Evolutionary conservation across 1,140 invertebrate genomes (phyloP).

Genomic region (Zeugodacus cucurbitae): DNA sequence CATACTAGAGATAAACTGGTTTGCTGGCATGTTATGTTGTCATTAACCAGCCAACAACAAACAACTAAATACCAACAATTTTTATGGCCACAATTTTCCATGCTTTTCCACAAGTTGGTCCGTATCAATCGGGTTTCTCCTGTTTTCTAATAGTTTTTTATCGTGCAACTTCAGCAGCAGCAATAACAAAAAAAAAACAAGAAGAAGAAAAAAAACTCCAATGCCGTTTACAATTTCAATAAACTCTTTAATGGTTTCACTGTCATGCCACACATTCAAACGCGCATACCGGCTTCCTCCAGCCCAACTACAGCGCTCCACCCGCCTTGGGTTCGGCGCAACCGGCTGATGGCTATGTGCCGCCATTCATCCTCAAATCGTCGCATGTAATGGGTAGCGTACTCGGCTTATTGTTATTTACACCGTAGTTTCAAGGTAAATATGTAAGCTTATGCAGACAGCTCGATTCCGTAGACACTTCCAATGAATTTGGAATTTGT

Average conservation of each 20-base stretch:
- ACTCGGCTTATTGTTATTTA: background rate
- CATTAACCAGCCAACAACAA: background rate
- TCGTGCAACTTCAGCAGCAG: conserved; percentile 9
- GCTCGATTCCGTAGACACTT: background rate
- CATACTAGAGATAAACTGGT: background rate
- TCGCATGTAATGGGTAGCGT: background rate
- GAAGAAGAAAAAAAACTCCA: background rate
- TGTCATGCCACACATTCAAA: background rate
- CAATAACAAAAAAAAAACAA: background rate
- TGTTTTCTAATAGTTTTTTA: background rate
- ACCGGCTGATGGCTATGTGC: background rate
- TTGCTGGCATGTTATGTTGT: background rate
- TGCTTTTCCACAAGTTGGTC: background rate
- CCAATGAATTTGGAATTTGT: background rate
- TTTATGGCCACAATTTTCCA: conserved; percentile 18
- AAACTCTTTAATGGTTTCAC: conserved; percentile 21
- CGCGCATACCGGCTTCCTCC: background rate
- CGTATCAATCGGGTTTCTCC: conserved; percentile 24
- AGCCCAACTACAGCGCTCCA: background rate
- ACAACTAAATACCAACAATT: background rate
- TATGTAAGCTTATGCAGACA: background rate
- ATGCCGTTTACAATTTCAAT: background rate
- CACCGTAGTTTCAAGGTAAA: background rate
- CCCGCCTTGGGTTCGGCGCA: background rate
- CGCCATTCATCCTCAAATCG: background rate